Percentiles rank a stretch among this genome's conserved stretches.
phyloP scores from a whole-genome alignment of 1,140 invertebrate genomes.

The Drosophila nigromelanica region DNA sequence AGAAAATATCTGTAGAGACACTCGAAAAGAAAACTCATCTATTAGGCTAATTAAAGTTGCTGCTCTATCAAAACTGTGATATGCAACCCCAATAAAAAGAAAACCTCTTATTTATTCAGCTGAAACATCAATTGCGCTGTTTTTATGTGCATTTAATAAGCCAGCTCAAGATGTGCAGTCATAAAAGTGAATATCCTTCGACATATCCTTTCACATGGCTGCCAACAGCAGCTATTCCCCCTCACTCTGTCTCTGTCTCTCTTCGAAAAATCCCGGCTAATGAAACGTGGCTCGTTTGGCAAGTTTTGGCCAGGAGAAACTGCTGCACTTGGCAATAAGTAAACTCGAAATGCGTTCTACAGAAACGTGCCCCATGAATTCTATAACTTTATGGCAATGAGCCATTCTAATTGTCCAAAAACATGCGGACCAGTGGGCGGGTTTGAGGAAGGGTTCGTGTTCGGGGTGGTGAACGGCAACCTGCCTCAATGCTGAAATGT shows the following conservation, averaged over 20 bases:
- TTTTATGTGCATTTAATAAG: constrained; percentile 37
- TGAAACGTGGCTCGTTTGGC: constrained; percentile 61
- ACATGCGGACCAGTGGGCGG: not conserved
- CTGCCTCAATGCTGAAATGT: constrained; percentile 51
- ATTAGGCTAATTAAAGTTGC: too few species aligned
- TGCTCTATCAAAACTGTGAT: too few species aligned
- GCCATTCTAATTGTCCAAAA: constrained; percentile 70
- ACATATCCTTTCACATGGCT: not conserved
- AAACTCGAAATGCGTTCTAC: constrained; percentile 61
- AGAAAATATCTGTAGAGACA: too few species aligned
- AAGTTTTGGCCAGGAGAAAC: constrained; percentile 41
- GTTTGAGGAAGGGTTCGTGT: not conserved
- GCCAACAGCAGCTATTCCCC: too few species aligned
- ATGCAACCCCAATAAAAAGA: not conserved
- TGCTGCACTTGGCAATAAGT: constrained; percentile 69
- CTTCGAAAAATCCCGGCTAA: constrained; percentile 52
- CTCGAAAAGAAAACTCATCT: too few species aligned
- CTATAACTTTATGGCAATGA: constrained; percentile 77
- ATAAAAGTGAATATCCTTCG: constrained; percentile 37
- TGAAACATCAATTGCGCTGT: constrained; percentile 4
- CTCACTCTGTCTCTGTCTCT: too few species aligned
- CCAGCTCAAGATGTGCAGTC: constrained; percentile 17
- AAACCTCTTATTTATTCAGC: not conserved
- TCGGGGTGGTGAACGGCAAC: not conserved
- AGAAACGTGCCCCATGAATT: constrained; percentile 69